Percentiles rank a stretch among this genome's conserved stretches.
Evolutionary conservation across 2,113 vertebrate species (phyloP).

Genomic region (Camarhynchus parvulus): DNA sequence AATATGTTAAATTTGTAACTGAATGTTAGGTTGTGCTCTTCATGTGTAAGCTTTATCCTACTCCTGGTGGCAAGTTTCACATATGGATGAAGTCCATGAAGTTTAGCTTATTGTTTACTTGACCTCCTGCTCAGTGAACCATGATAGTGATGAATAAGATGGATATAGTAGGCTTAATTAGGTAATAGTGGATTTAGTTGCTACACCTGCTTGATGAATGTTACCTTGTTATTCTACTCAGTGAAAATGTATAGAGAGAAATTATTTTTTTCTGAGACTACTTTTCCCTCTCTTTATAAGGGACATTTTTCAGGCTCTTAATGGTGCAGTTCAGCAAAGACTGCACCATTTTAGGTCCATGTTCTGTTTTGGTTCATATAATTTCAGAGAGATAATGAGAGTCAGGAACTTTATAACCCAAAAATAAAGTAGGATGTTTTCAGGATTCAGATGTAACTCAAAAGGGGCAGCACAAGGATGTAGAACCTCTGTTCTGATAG

Average conservation of each 20-base stretch:
- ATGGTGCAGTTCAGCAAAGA: not conserved
- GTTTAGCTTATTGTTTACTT: not conserved
- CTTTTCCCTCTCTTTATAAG: not conserved
- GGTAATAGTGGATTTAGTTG: not conserved
- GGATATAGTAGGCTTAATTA: not conserved
- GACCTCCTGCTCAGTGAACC: not conserved
- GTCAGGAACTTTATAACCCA: not conserved
- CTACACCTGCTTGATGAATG: not conserved
- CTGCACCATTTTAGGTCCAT: not conserved
- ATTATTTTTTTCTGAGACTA: not conserved
- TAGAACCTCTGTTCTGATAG: not conserved
- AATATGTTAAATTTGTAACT: not conserved
- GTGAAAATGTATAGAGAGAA: not conserved
- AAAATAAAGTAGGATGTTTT: not conserved
- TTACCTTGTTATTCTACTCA: not conserved
- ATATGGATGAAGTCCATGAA: not conserved
- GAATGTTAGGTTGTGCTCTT: not conserved
- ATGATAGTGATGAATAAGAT: not conserved
- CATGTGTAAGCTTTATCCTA: not conserved
- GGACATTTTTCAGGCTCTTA: not conserved
- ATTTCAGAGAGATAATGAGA: not conserved
- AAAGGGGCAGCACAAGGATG: not conserved
- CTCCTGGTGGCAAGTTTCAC: not conserved
- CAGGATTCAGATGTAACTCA: not conserved
- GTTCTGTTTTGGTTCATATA: not conserved